These are phyloP conservation scores for Amphipyra tragopoginis DNA, from an alignment of 2,888 invertebrate species.

Conservation along the genomic window DNA sequence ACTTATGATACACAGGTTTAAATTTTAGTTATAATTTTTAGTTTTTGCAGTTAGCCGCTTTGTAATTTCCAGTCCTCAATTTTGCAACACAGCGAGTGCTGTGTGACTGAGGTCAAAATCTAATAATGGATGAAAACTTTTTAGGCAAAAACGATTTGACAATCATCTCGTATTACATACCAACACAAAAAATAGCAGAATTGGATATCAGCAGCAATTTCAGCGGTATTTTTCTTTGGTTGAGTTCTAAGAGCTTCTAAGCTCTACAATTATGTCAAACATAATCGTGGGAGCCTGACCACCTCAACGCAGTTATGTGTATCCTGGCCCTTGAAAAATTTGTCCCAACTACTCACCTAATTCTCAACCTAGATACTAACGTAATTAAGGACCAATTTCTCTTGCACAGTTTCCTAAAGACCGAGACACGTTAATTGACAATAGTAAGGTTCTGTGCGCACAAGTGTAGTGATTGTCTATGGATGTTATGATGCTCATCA, in stretches of 20 bases:
- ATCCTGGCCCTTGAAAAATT: slow-evolving; percentile 63
- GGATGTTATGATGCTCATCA: slow-evolving; percentile 41
- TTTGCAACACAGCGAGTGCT: too few species aligned
- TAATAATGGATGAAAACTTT: too few species aligned
- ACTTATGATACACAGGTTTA: too few species aligned
- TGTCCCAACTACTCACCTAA: slow-evolving; percentile 10
- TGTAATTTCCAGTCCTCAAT: too few species aligned
- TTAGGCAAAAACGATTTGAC: too few species aligned
- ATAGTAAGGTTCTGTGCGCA: slow-evolving; percentile 46
- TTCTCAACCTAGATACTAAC: background rate
- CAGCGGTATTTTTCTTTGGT: too few species aligned
- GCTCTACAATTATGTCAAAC: slow-evolving; percentile 59
- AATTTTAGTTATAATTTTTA: too few species aligned
- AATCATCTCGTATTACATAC: too few species aligned
- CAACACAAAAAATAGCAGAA: too few species aligned
- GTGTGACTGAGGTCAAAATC: too few species aligned
- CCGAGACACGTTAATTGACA: slow-evolving; percentile 65
- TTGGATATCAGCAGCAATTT: too few species aligned
- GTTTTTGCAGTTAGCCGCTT: too few species aligned
- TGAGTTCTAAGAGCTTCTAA: slow-evolving; percentile 44
- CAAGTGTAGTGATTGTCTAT: slow-evolving; percentile 34
- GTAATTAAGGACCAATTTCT: slow-evolving; percentile 15
- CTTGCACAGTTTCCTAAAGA: slow-evolving; percentile 3
- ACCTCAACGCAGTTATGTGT: slow-evolving; percentile 78
- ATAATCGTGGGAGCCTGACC: slow-evolving; percentile 83